These are phyloP conservation scores for Holothuria glaberrima DNA, from an alignment of 35 echinoderm and acorn worm species.

Conservation along the genomic window DNA sequence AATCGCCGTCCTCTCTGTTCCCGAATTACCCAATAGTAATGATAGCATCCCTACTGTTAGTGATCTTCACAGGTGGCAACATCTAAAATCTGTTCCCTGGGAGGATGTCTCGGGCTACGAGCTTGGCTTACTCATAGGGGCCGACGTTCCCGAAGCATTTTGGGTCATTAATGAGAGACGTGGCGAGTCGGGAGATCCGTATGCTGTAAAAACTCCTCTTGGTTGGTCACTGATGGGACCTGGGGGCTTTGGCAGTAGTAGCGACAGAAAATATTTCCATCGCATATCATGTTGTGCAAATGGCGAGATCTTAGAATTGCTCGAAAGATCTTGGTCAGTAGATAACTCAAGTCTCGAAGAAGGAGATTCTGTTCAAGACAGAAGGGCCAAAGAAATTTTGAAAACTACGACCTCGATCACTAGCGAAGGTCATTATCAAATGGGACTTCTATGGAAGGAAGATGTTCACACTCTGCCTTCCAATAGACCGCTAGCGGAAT, in stretches of 20 bases:
- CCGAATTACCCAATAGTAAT: conserved; percentile 35
- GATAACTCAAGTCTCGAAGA: conserved; percentile 17
- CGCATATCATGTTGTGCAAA: conserved; percentile 9
- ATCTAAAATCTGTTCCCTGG: conserved; percentile 33
- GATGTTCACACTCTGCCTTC: conserved; percentile 3
- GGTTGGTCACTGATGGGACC: conserved; percentile 23
- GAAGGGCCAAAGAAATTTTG: conserved; percentile 21
- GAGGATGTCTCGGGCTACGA: background rate
- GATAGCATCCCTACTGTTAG: background rate
- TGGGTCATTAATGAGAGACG: conserved; percentile 39
- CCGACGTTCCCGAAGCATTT: conserved; percentile 41
- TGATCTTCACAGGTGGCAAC: conserved; percentile 25
- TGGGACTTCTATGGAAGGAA: conserved; percentile 37
- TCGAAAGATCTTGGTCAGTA: conserved; percentile 22
- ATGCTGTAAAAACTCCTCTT: conserved; percentile 22
- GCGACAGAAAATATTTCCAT: conserved; percentile 7
- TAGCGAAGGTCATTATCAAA: conserved; percentile 24
- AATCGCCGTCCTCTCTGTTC: conserved; percentile 26
- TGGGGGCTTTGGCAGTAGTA: background rate
- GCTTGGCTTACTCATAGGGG: conserved; percentile 6
- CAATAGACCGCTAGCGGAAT: conserved; percentile 32
- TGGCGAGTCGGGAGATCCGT: conserved; percentile 27
- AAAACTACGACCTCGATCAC: background rate
- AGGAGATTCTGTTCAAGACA: conserved; percentile 39
- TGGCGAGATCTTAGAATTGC: background rate